A percentile compares a stretch with the other conserved stretches of the same genome.
Conservation (phyloP, 2,113 vertebrate species). For the Planiliza haematocheilus region DNA sequence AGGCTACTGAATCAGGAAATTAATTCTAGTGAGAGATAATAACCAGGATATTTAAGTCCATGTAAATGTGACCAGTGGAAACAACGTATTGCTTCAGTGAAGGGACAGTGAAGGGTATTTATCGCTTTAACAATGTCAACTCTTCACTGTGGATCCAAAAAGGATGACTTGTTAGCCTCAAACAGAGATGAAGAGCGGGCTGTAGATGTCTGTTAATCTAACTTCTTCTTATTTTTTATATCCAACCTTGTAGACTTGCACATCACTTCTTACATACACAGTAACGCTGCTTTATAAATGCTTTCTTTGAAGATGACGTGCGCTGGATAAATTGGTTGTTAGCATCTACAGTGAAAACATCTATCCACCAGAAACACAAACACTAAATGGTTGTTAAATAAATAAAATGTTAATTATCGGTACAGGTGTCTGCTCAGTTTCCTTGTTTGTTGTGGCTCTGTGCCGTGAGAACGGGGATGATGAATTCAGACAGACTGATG, state of each 20-base stretch:
- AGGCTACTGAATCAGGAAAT: too few species aligned
- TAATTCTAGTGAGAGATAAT: too few species aligned
- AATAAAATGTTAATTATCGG: neutral
- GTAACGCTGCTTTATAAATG: neutral
- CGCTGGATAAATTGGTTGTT: neutral
- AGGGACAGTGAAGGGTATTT: neutral
- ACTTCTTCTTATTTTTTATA: neutral
- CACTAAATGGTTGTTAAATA: neutral
- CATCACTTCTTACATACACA: neutral
- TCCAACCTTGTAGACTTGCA: neutral
- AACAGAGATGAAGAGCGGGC: too few species aligned
- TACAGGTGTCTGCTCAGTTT: neutral
- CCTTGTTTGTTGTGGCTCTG: constrained; percentile 6
- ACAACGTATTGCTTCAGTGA: neutral
- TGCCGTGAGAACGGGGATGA: neutral
- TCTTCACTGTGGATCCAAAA: too few species aligned
- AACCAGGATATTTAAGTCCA: too few species aligned
- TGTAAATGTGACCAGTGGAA: too few species aligned
- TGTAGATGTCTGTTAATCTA: neutral
- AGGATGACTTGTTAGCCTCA: too few species aligned
- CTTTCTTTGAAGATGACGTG: neutral
- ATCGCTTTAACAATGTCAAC: too few species aligned
- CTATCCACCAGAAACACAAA: neutral
- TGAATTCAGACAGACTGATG: constrained; percentile 19
- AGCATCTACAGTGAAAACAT: neutral